Conservation (phyloP, 2,113 vertebrate genomes). For the Gallinago jamesoni region DNA sequence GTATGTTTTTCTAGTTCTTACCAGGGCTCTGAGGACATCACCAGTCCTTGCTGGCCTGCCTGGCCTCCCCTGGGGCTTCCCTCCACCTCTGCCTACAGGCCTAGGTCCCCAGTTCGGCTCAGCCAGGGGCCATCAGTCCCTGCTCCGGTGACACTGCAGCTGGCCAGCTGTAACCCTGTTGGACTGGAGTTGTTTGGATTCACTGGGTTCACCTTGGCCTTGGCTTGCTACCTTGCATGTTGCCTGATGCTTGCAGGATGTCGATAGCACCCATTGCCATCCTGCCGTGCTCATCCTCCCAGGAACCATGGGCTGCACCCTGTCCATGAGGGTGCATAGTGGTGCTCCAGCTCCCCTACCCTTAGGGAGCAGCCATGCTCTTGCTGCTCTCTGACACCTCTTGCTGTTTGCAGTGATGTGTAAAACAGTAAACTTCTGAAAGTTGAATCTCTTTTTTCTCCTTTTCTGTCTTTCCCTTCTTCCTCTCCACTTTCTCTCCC, state of each 20-base stretch:
- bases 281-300: background rate
- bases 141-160: background rate
- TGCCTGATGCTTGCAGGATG: background rate
- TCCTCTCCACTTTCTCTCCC: background rate
- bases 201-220: background rate
- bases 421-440: background rate
- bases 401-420: background rate
- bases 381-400: too few species aligned
- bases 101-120: background rate
- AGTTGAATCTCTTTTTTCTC: background rate
- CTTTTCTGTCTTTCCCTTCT: background rate
- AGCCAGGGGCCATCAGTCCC: background rate
- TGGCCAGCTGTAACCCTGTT: background rate
- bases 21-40: background rate
- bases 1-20: background rate
- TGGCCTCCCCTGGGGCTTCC: background rate
- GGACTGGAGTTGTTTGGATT: background rate
- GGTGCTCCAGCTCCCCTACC: rapidly evolving
- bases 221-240: background rate
- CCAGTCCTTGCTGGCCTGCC: background rate
- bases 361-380: background rate
- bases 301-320: background rate
- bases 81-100: background rate
- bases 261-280: rapidly evolving
- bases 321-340: rapidly evolving